Percentiles rank a stretch among this genome's conserved stretches.
Conservation (phyloP, 1,140 invertebrate genomes). For the Psix sp. region DNA sequence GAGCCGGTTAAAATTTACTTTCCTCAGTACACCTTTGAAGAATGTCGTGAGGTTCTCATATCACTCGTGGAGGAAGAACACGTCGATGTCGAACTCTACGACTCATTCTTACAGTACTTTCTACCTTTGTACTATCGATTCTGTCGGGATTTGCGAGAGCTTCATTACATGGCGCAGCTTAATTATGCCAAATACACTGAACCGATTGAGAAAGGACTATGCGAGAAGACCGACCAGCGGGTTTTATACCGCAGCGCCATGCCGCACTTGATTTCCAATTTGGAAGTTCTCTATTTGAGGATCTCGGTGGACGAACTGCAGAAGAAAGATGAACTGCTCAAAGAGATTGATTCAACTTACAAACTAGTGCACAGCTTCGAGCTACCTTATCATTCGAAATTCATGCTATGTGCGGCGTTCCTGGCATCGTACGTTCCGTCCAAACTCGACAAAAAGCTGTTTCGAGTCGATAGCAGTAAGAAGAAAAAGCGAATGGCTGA, state of each 20-base stretch:
- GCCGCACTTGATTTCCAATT: constrained; percentile 83
- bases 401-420: constrained; percentile 91
- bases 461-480: constrained; percentile 84
- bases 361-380: constrained; percentile 84
- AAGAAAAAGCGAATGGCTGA: constrained; percentile 68
- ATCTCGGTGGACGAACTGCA: constrained; percentile 73
- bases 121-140: constrained; percentile 88
- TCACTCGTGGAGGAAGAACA: constrained; percentile 63
- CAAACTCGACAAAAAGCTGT: constrained; percentile 89
- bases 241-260: constrained; percentile 88
- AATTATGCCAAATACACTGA: constrained; percentile 87
- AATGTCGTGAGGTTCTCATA: constrained; percentile 86
- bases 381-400: constrained; percentile 92
- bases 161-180: constrained; percentile 83
- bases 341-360: constrained; percentile 76
- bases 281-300: constrained; percentile 87
- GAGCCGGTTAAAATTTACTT: constrained; percentile 87
- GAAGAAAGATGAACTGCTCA: constrained; percentile 55
- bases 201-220: constrained; percentile 81
- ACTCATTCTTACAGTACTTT: constrained; percentile 87
- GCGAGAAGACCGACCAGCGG: constrained; percentile 80
- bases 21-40: constrained; percentile 87
- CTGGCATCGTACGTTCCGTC: constrained; percentile 93
- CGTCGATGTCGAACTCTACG: constrained; percentile 79
- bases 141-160: constrained; percentile 88